A percentile compares a stretch with the other conserved stretches of the same genome.
Evolutionary conservation across 2,113 vertebrate species (phyloP).

Genomic region (Nycticebus coucang): DNA sequence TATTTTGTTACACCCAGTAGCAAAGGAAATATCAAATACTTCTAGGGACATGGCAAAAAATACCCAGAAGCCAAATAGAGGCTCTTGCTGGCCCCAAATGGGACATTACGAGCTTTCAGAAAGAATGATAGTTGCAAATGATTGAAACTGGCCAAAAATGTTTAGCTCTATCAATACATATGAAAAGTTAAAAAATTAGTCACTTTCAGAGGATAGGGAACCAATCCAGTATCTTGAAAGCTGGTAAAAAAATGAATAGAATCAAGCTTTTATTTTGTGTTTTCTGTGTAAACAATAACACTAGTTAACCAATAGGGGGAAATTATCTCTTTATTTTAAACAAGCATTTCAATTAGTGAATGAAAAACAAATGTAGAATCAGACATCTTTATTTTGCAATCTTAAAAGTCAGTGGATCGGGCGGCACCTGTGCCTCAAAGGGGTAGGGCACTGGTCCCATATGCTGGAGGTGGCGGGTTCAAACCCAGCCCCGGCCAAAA

Average conservation of each 20-base stretch:
- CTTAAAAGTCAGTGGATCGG: not conserved
- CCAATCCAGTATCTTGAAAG: slow-evolving; percentile 13
- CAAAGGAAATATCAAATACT: not conserved
- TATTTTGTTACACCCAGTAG: not conserved
- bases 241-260: not conserved
- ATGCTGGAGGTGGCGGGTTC: no score
- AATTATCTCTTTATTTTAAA: not conserved
- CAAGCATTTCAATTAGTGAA: slow-evolving; percentile 20
- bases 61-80: not conserved
- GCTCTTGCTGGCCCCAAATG: not conserved
- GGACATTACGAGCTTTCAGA: not conserved
- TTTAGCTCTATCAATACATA: not conserved
- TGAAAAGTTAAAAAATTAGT: not conserved
- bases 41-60: not conserved
- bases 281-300: not conserved
- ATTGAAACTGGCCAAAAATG: not conserved
- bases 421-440: no score
- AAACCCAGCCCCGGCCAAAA: no score
- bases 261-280: not conserved
- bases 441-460: no score
- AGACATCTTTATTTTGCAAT: not conserved
- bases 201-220: not conserved
- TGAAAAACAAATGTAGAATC: not conserved
- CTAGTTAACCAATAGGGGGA: not conserved
- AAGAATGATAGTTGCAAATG: not conserved